Base-by-base conservation (phyloP, 1,140 invertebrate species). In the Matsumurasca onukii region DNA sequence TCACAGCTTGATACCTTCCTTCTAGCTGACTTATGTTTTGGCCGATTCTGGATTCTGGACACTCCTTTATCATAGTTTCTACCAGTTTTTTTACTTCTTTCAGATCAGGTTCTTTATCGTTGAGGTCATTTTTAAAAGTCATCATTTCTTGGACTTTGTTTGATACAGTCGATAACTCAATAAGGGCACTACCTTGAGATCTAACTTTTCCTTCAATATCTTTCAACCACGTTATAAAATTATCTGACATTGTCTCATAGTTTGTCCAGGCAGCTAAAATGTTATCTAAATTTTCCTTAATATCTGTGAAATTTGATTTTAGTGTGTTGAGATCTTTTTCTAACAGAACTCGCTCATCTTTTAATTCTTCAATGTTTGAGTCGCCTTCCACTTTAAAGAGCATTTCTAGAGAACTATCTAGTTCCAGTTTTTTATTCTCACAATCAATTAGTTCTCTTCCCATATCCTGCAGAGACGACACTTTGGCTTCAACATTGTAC, bases 401-500 rank as follows among this genome's bases (percentile, higher is more conserved):
- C 67, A 90, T 82, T 67, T 86, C 80, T 68, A 91, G 77, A 0
- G 88, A 87, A 64, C 88, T 84, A 70, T 88, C 85, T 3, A 89
- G 82, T 73, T 92, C 90, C 2, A 75, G 75, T 73, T 89, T 86
- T 64, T 87, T 85, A 13, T 77, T 76, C 48, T 86, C 83, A 76
- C 89, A 91, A 71, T 92, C 89, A 17, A 80, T 78, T 52, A 95
- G 85, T 34, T 87, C 89, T 65, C 82, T 83, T 77, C 90, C 85
- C 1, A 95, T 87, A 71, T 94, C 92, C 68, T 82, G 77, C n/a
- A 97, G 75, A 5, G 93, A 90, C 1, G 89, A 86, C 75, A 92
- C 84, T 81, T 98, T 98, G 0, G 94, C 89, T 82, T 97, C 92
- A n/a, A 97, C 82, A 78, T 94, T 96, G 76, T 95, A 97, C 76